phyloP scores from a whole-genome alignment of 92 coral and sea anemone genomes.

The Porites divaricata region DNA sequence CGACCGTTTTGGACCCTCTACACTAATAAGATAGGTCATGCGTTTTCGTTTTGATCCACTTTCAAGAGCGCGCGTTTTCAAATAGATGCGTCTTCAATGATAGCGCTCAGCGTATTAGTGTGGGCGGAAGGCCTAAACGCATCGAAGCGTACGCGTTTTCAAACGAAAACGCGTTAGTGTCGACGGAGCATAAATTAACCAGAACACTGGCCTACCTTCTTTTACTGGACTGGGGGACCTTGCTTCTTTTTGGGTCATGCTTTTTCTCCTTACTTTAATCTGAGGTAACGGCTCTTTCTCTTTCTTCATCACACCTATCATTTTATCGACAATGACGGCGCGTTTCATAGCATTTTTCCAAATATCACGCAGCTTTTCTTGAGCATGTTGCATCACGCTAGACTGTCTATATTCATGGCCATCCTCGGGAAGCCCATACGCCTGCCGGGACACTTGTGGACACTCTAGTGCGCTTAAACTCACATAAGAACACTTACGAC shows the following conservation, averaged over 20 bases:
- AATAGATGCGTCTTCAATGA: too few relatives aligned
- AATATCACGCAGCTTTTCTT: constrained; percentile 65
- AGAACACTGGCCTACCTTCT: not conserved
- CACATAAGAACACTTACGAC: constrained; percentile 68
- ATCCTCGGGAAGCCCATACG: constrained; percentile 93
- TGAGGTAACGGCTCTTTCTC: constrained; percentile 51
- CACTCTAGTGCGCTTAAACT: constrained; percentile 80
- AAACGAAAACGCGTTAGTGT: too few relatives aligned
- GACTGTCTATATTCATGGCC: constrained; percentile 82
- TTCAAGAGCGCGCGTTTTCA: too few relatives aligned
- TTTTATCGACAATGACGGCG: constrained; percentile 69
- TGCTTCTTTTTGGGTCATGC: constrained; percentile 23
- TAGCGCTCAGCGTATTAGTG: too few relatives aligned
- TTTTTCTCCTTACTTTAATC: constrained; percentile 61
- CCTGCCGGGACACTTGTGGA: constrained; percentile 87
- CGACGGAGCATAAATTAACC: too few relatives aligned
- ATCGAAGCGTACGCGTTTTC: too few relatives aligned
- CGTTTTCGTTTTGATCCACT: too few relatives aligned
- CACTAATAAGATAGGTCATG: too few relatives aligned
- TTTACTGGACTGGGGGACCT: constrained; percentile 6
- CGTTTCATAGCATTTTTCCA: constrained; percentile 77
- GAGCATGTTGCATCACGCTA: constrained; percentile 53
- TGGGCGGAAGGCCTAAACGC: too few relatives aligned
- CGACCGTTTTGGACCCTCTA: too few relatives aligned
- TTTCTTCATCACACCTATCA: constrained; percentile 40